These are phyloP conservation scores for Antedon mediterranea DNA, from an alignment of 53 echinoderm and acorn worm species.

Conservation along the genomic window DNA sequence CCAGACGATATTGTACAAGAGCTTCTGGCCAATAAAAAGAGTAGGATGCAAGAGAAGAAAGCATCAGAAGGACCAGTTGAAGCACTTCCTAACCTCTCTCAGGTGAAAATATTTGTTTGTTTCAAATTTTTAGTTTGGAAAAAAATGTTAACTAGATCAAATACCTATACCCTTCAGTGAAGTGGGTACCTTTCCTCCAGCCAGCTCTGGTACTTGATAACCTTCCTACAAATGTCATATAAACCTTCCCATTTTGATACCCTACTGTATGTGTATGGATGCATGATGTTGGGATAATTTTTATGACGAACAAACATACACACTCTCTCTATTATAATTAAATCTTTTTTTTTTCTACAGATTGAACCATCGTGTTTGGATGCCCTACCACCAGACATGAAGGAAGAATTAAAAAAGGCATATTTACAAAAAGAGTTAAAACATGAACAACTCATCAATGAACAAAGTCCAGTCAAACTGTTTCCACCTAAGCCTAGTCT, in stretches of 20 bases:
- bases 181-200: too few species aligned
- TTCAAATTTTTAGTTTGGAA: too few species aligned
- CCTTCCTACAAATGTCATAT: too few species aligned
- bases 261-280: too few species aligned
- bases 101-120: conserved; percentile 16
- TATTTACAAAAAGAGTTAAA: conserved; percentile 11
- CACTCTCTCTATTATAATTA: background rate
- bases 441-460: conserved; percentile 4
- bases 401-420: conserved; percentile 52
- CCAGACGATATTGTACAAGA: conserved; percentile 62
- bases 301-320: too few species aligned
- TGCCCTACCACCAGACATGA: conserved; percentile 65
- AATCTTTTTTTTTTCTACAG: conserved; percentile 12
- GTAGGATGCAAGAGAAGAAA: background rate
- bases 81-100: conserved; percentile 72
- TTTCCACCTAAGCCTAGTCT: conserved; percentile 32
- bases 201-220: too few species aligned
- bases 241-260: too few species aligned
- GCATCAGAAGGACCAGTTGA: conserved; percentile 25
- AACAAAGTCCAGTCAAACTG: background rate
- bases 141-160: too few species aligned
- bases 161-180: too few species aligned
- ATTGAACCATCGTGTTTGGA: conserved; percentile 85
- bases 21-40: conserved; percentile 29
- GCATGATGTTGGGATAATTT: too few species aligned